These are phyloP conservation scores for human (Homo sapiens) DNA, from an alignment of 2,113 vertebrate genomes.

Conservation along the genomic window GRCh38 chr1:49804501-49805000, in stretches of 20 bases:
- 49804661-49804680: constrained; percentile 43
- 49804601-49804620: constrained; percentile 20
- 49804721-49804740: constrained; percentile 34
- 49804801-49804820: not conserved
- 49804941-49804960: not conserved
- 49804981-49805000: not conserved
- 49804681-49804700: not conserved
- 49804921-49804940: not conserved
- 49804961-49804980: not conserved
- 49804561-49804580: constrained; percentile 51
- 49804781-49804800: constrained; percentile 20
- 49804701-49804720: constrained; percentile 51
- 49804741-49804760: constrained; percentile 20
- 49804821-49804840: constrained; percentile 4
- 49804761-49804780: constrained; percentile 42
- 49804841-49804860: not conserved
- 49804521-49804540: constrained; percentile 16
- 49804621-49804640: constrained; percentile 41
- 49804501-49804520: not conserved
- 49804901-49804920: constrained; percentile 2
- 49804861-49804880: not conserved
- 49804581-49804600: constrained; percentile 41
- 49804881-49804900: not conserved
- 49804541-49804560: not conserved
- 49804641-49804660: constrained; percentile 49